Conservation (phyloP, 2,797 vertebrate genomes). For the Oreochromis mossambicus region DNA sequence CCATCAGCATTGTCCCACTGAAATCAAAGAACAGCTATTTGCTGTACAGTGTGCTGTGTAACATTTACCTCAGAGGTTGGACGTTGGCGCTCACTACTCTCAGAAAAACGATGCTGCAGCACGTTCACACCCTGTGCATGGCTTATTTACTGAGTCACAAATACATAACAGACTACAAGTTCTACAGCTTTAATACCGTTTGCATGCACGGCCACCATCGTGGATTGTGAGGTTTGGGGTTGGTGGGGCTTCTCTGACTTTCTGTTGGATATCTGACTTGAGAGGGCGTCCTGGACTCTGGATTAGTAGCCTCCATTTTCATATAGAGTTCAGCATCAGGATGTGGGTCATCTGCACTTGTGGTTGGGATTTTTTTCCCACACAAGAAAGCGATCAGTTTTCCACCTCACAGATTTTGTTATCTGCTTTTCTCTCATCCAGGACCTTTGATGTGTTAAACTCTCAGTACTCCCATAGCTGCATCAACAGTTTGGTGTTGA, state of each 20-base stretch:
- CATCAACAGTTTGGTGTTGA: not conserved
- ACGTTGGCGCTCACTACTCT: not conserved
- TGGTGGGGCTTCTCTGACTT: not conserved
- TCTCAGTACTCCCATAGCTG: not conserved
- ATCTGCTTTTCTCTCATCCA: not conserved
- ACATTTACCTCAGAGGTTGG: not conserved
- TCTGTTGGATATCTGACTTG: not conserved
- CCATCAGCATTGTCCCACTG: not conserved
- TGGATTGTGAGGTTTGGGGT: not conserved
- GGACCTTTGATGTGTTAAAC: not conserved
- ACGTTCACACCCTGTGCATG: not conserved
- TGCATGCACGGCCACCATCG: not conserved
- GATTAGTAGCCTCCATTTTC: not conserved
- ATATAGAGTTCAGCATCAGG: not conserved
- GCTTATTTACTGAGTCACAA: not conserved
- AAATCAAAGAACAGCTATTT: not conserved
- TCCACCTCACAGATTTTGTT: not conserved
- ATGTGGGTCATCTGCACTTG: not conserved
- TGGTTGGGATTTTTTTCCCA: not conserved
- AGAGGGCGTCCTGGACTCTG: not conserved
- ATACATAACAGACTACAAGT: not conserved
- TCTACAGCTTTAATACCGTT: not conserved
- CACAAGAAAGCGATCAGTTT: not conserved
- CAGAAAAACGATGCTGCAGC: not conserved
- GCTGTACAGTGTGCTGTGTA: not conserved